These are phyloP conservation scores for Kradibia gibbosae DNA, from an alignment of 1,140 invertebrate genomes.

Conservation along the genomic window DNA sequence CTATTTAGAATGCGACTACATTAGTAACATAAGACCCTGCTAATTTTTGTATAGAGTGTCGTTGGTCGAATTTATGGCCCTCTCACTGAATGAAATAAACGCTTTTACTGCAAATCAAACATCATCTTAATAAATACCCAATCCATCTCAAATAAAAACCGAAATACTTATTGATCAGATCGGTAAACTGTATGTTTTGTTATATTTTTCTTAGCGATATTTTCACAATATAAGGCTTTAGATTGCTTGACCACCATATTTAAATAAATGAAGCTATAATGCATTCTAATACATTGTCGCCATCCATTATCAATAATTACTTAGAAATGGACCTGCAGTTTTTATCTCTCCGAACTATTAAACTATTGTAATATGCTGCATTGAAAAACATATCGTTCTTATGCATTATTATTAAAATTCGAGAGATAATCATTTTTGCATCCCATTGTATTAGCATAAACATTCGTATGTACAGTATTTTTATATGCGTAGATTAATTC, in stretches of 20 bases:
- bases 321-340: neutral
- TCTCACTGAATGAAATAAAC: neutral
- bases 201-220: neutral
- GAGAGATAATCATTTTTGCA: neutral
- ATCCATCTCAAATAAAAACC: neutral
- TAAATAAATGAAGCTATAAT: neutral
- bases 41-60: neutral
- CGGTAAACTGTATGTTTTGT: neutral
- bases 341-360: neutral
- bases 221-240: neutral
- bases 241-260: neutral
- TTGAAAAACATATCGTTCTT: neutral
- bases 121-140: neutral
- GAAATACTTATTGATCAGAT: neutral
- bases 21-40: neutral
- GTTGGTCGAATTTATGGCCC: neutral
- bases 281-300: neutral
- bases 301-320: neutral
- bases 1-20: neutral
- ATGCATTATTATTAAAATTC: conserved; percentile 3
- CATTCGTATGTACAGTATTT: neutral
- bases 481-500: neutral
- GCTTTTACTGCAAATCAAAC: neutral
- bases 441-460: neutral
- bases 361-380: neutral